These are phyloP conservation scores for Irena cyanogastra DNA, from an alignment of 2,113 vertebrate species.

Conservation along the genomic window DNA sequence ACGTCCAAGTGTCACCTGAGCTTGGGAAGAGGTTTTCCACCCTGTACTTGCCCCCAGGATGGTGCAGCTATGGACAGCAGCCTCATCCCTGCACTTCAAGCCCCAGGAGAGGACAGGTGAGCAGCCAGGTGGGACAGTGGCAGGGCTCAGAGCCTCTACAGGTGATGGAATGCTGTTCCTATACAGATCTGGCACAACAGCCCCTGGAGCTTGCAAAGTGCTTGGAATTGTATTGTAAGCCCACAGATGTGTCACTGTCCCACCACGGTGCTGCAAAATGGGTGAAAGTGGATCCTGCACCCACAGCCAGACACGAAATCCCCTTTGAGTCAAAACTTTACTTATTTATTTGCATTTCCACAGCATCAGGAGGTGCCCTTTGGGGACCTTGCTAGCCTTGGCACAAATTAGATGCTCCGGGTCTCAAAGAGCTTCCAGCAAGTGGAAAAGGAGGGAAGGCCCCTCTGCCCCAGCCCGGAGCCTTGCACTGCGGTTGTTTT, in stretches of 20 bases:
- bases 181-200: background rate
- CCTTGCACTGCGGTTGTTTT: background rate
- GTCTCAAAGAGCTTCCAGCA: background rate
- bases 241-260: fast-evolving
- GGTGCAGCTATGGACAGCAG: background rate
- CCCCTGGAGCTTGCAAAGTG: background rate
- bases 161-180: background rate
- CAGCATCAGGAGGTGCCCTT: no score
- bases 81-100: background rate
- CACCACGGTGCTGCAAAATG: fast-evolving
- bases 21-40: background rate
- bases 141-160: background rate
- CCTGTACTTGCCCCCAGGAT: background rate
- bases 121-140: background rate
- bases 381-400: background rate
- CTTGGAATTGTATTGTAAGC: background rate
- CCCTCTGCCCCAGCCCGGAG: background rate
- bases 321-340: background rate
- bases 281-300: background rate
- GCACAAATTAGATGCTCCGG: background rate
- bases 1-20: background rate
- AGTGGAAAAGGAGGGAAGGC: background rate
- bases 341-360: background rate
- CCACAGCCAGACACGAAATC: background rate
- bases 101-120: background rate